phyloP scores from a whole-genome alignment of 2,113 vertebrate species.

The Proterorhinus semilunaris region DNA sequence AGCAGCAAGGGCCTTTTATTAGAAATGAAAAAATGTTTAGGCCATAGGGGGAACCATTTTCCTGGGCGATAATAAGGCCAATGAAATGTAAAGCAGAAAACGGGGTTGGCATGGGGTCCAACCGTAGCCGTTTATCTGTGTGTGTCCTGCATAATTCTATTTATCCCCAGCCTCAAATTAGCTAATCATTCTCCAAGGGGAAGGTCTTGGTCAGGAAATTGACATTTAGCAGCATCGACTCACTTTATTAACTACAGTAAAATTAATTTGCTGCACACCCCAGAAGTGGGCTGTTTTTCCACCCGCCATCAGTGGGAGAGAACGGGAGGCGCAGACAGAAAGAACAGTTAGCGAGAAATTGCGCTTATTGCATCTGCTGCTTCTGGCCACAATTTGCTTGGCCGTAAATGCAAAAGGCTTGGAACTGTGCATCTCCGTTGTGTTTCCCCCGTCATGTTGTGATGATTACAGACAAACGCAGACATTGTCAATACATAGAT shows the following conservation, averaged over 20 bases:
- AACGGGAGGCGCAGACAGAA: slow-evolving; percentile 24
- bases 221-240: slow-evolving; percentile 81
- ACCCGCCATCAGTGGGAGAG: slow-evolving; percentile 59
- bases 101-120: slow-evolving; percentile 72
- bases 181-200: slow-evolving; percentile 82
- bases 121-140: slow-evolving; percentile 78
- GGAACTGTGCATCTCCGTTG: slow-evolving; percentile 48
- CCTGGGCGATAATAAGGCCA: slow-evolving; percentile 78
- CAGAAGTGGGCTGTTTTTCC: slow-evolving; percentile 73
- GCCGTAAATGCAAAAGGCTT: slow-evolving; percentile 64
- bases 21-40: slow-evolving; percentile 78
- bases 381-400: slow-evolving; percentile 70
- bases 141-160: slow-evolving; percentile 77
- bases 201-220: slow-evolving; percentile 82
- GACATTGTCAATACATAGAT: slow-evolving; percentile 62
- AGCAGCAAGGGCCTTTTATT: slow-evolving; percentile 75
- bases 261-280: slow-evolving; percentile 81
- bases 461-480: slow-evolving; percentile 67
- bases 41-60: slow-evolving; percentile 79
- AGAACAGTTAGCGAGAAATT: slow-evolving; percentile 29
- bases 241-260: slow-evolving; percentile 84
- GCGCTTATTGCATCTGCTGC: slow-evolving; percentile 72
- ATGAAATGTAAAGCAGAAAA: slow-evolving; percentile 79
- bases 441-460: slow-evolving; percentile 60
- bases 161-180: slow-evolving; percentile 78